Evolutionary conservation across 2,888 invertebrate genomes (phyloP).

Genomic region (Magallana nippona): DNA sequence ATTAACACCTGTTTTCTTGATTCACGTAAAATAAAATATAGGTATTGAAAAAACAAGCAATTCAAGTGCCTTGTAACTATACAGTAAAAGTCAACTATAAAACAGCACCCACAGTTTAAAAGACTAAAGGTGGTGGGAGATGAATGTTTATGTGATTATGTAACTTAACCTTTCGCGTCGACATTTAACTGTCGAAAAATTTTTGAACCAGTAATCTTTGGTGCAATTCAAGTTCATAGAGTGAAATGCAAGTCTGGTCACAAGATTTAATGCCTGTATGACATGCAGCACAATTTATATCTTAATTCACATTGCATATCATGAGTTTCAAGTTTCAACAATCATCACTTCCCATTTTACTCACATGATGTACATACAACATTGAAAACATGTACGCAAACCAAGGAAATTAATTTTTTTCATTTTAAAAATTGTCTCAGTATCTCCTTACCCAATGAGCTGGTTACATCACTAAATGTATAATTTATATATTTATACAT

Average conservation of each 20-base stretch:
- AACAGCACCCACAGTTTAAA: conserved; percentile 1
- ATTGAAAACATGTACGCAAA: too few relatives aligned
- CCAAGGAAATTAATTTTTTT: not conserved
- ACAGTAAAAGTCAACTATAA: not conserved
- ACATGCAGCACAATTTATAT: too few relatives aligned
- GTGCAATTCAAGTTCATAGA: conserved; percentile 13
- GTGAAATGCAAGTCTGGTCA: not conserved
- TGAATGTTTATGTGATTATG: conserved; percentile 3
- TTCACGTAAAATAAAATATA: not conserved
- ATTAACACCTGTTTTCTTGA: conserved; percentile 18
- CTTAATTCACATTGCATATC: too few relatives aligned
- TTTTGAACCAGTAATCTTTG: not conserved
- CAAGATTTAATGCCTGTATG: not conserved
- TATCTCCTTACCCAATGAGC: not conserved
- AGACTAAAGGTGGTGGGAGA: not conserved
- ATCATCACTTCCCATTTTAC: not conserved
- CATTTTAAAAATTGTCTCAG: not conserved
- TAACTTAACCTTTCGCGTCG: not conserved
- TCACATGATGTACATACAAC: not conserved
- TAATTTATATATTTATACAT: conserved; percentile 1
- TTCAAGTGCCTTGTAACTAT: not conserved
- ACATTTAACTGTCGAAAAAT: conserved; percentile 13
- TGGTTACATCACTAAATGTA: not conserved
- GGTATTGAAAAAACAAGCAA: too few relatives aligned
- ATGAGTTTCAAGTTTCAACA: too few relatives aligned